Base-by-base conservation (phyloP, 2,888 invertebrate species). In the Agonopterix heracliana region DNA sequence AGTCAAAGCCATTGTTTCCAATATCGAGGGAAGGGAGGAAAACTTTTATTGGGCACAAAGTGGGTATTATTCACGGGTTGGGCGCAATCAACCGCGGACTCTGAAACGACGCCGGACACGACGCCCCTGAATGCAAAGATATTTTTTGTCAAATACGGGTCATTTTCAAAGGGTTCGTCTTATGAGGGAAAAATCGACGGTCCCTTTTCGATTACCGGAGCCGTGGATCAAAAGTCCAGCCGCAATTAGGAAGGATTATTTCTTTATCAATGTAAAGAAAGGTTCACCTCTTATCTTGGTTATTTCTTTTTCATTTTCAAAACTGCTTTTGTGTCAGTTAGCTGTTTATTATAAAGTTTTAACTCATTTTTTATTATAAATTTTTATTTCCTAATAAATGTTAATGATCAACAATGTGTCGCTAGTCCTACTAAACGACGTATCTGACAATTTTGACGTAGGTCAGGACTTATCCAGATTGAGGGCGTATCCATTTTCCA, bases 11-110 rank as follows among this genome's bases (percentile, higher is more conserved):
- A 83, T 86, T 87, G 85, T 87, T 86, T 87, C 81, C 85, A 84
- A 86, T 83, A 82, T 81, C 78, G 62, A 54, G 38, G 61, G 68
- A 68, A 74, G 69, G 73, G 74, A 71, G 75, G 83, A 74, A 78
- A 83, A 84, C 74, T 86, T 86, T 85, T 86, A 86, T 86, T 81
- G 80, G 75, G 81, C 78, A 80, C 84, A 83, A 86, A 86, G 87
- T 86, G 81, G 78, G 80, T 78, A 83, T 87, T 82, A 85, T 83
- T 85, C 81, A 81, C 73, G 77, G 77, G 69, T 71, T 71, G 75
- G 68, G 76, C 74, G 80, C 79, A 81, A 82, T 83, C 81, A 84
- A 74, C 76, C 74, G 70, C 72, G 71, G 69, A 63, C 67, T 63
- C 65, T 56, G 63, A 65, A 63, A 64, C 68, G 69, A 64, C 63